phyloP scores from a whole-genome alignment of 2,113 vertebrate genomes.

The Nicator chloris region DNA sequence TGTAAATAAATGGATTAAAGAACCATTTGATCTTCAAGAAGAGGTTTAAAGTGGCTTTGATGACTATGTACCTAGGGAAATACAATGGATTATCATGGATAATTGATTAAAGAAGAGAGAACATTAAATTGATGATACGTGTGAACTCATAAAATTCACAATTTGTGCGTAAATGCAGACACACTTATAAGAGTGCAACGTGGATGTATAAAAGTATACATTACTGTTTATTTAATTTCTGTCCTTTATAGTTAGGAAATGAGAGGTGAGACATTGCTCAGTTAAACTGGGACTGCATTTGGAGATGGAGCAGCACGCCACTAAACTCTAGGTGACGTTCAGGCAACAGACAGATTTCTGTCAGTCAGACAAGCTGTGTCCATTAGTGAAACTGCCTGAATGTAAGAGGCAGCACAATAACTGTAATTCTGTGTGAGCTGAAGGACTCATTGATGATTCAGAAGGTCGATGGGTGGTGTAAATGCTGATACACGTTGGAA shows the following conservation, averaged over 20 bases:
- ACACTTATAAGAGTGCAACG: not conserved
- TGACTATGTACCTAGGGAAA: slow-evolving; percentile 65
- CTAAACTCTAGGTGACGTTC: not conserved
- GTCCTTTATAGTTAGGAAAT: not conserved
- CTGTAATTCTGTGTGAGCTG: not conserved
- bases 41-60: slow-evolving; percentile 72
- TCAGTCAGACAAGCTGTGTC: not conserved
- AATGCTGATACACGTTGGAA: not conserved
- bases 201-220: not conserved
- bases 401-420: not conserved
- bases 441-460: not conserved
- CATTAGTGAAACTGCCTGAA: not conserved
- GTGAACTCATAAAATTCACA: not conserved
- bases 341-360: not conserved
- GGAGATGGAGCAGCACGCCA: not conserved
- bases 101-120: slow-evolving; percentile 65
- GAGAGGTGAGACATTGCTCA: not conserved
- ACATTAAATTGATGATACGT: slow-evolving; percentile 17
- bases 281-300: not conserved
- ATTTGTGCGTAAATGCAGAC: not conserved
- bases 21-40: slow-evolving; percentile 75
- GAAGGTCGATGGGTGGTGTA: not conserved
- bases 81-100: slow-evolving; percentile 68
- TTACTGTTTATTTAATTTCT: not conserved
- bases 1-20: slow-evolving; percentile 75